Base-by-base conservation (phyloP, 2,888 invertebrate genomes). In the Drosophila mimica region DNA sequence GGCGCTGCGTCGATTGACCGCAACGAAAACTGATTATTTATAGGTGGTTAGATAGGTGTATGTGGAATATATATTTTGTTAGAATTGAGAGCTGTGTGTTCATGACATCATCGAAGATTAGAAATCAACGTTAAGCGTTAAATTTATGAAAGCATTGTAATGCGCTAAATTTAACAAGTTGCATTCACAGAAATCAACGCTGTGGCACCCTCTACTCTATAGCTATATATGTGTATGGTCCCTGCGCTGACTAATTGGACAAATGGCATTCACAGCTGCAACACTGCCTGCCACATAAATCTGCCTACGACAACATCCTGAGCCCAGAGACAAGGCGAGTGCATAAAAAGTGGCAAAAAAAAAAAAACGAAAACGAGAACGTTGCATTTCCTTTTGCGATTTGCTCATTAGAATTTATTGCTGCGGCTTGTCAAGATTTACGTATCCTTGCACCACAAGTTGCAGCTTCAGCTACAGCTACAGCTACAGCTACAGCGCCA, bases 381-480 rank as follows among this genome's bases (percentile, higher is more conserved):
- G 76, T 76, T 79, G 84, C 82, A 83, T 84, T 88, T 88, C 84
- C 87, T 88, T 87, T 82, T 81, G 82, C 81, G 87, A 82, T 84
- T 87, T 83, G 89, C 85, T 88, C 88, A 83, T 84, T 88, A 81
- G 90, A 91, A 91, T 91, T 91, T 91, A 91, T 91, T 83, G 89
- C 87, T 77, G 81, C 88, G 83, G 81, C 81, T 82, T 87, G 88
- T 83, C 81, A 88, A 91, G 89, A 91, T 91, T 91, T 91, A 91
- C 91, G 91, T 90, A 91, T 91, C 91, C 91, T 91, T 91, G 74
- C 79, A 63, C 57, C 31, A 36, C 54, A 65, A 48, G 53, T 58
- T 34, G 36, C 43, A 58, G 58, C 74, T 53, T 49, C 69, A 76
- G 72, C 63, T 66, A 46, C 25, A 73, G 65, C 77, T 79, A 73